Evolutionary conservation across 30 jellyfish, hydroid and myxozoan genomes (phyloP).

Genomic region (Pelagia noctiluca): DNA sequence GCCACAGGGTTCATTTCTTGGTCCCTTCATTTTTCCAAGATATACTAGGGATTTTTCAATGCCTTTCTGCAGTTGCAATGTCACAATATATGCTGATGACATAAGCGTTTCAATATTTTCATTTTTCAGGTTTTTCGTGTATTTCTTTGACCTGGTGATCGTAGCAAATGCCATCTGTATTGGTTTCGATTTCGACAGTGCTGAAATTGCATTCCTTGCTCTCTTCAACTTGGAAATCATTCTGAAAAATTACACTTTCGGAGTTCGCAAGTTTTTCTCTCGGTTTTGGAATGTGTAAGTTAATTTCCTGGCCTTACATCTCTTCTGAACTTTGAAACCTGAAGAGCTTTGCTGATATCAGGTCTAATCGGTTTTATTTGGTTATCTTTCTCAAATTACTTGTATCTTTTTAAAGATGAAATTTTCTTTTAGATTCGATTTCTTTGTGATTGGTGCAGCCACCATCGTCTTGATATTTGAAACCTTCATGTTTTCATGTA

Average conservation of each 20-base stretch:
- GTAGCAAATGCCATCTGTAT: slow-evolving; percentile 94
- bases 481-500: slow-evolving; percentile 61
- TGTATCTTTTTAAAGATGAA: not conserved
- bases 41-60: no score
- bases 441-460: slow-evolving; percentile 96
- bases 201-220: slow-evolving; percentile 81
- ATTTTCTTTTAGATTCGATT: slow-evolving; percentile 80
- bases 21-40: no score
- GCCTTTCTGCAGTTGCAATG: no score
- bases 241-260: slow-evolving; percentile 90
- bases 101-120: no score
- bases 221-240: slow-evolving; percentile 90
- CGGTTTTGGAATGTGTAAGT: slow-evolving; percentile 93
- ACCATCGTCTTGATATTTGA: slow-evolving; percentile 81
- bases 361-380: not conserved
- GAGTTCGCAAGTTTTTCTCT: slow-evolving; percentile 81
- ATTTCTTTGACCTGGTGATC: slow-evolving; percentile 87
- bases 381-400: not conserved
- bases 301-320: not conserved
- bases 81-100: no score
- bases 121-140: slow-evolving; percentile 76
- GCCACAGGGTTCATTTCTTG: no score
- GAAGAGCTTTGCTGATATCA: no score
- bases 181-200: slow-evolving; percentile 79
- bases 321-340: no score